These are phyloP conservation scores for Pegea sp. DNA, from an alignment of 23 tunicate genomes.

Conservation along the genomic window DNA sequence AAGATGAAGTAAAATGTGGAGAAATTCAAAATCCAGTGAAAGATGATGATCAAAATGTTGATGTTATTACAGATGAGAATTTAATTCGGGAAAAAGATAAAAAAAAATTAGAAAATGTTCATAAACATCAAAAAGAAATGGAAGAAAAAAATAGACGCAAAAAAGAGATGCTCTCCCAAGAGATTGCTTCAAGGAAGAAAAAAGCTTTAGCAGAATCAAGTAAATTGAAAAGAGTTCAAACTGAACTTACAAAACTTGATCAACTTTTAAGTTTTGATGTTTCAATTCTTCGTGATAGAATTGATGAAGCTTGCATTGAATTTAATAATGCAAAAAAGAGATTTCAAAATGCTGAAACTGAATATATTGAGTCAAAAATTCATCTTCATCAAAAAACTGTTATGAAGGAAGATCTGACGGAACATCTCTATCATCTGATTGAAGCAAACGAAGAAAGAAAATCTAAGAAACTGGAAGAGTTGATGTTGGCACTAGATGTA, in stretches of 20 bases:
- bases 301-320: slow-evolving; percentile 65
- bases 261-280: slow-evolving; percentile 56
- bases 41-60: no score
- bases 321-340: slow-evolving; percentile 26
- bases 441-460: slow-evolving; percentile 77
- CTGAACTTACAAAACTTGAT: slow-evolving; percentile 59
- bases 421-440: slow-evolving; percentile 58
- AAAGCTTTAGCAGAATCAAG: slow-evolving; percentile 68
- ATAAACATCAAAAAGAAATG: slow-evolving; percentile 62
- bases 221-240: slow-evolving; percentile 45
- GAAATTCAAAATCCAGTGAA: no score
- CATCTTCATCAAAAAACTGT: slow-evolving; percentile 58
- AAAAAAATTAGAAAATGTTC: slow-evolving; percentile 60
- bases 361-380: slow-evolving; percentile 53
- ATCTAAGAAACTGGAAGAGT: slow-evolving; percentile 17
- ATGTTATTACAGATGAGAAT: neutral
- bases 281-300: slow-evolving; percentile 53
- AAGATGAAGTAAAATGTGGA: no score
- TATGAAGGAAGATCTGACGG: slow-evolving; percentile 70
- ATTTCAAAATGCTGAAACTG: slow-evolving; percentile 35
- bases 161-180: slow-evolving; percentile 53
- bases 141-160: slow-evolving; percentile 67
- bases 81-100: slow-evolving; percentile 18
- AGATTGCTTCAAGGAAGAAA: slow-evolving; percentile 67
- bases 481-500: slow-evolving; percentile 36